Base-by-base conservation (phyloP, 2,113 vertebrate genomes). In the Sander vitreus region DNA sequence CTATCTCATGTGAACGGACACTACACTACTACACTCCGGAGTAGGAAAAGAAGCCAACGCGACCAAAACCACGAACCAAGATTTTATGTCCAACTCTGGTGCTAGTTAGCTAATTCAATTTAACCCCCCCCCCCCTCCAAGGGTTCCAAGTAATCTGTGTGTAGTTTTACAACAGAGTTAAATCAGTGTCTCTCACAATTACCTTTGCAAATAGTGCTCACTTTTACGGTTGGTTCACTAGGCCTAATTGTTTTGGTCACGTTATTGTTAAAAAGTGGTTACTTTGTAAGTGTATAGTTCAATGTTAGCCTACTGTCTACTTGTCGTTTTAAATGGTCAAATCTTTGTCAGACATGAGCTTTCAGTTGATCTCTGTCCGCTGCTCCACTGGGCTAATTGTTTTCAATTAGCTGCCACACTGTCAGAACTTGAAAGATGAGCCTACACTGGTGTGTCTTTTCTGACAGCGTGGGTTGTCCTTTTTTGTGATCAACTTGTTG, bases 11-110 rank as follows among this genome's bases (percentile, higher is more conserved):
- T 83, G 39, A 62, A 62, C 18, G 18, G 68, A 62, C 51, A 71
- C 66, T 71, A 51, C 1, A 80, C 63, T 76, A 69, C 66, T 71
- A 51, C 3, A 80, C 63, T 76, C 81, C 45, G 83, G 73, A 81
- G 74, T 60, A 63, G 63, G 4, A 12, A 21, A 27, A 55, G 73
- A 85, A 86, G 85, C 10, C 9, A 62, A 30, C 14, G 53, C 4
- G 13, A 69, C 45, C 23, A 23, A 36, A 45, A 33, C 50, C 91
- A 92, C 85, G 94, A 93, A 93, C 95, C 95, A 95, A 95, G 94
- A 90, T 93, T 93, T 94, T 85, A 91, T 85, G 93, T 75, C 86
- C 90, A 86, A 91, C 89, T 94, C 93, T 94, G 95, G 94, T 93
- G 95, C 92, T 95, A 78, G 48, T 18, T 43, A 13, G 39, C 36